Percentiles rank a stretch among this genome's conserved stretches.
These are phyloP conservation scores for Atrina japonica DNA, from an alignment of 2,888 invertebrate genomes.

Conservation along the genomic window DNA sequence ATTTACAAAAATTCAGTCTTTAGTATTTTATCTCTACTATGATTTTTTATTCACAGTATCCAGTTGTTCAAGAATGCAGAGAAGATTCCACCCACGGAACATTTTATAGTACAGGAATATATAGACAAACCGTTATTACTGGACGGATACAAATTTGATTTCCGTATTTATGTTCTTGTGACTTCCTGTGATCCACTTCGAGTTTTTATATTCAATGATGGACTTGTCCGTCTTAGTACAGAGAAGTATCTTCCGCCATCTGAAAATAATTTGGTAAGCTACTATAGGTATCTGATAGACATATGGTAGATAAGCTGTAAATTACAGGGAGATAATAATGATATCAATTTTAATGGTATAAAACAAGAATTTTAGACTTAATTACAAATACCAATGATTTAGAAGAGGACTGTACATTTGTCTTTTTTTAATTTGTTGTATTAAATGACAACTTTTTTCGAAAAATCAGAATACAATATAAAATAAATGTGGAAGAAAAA, in stretches of 20 bases:
- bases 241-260: slow-evolving; percentile 78
- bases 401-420: too few species aligned
- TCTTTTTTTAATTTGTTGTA: too few species aligned
- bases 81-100: slow-evolving; percentile 76
- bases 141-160: slow-evolving; percentile 80
- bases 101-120: slow-evolving; percentile 80
- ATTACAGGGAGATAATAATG: too few species aligned
- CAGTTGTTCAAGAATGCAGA: slow-evolving; percentile 74
- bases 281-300: too few species aligned
- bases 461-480: too few species aligned
- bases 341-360: too few species aligned
- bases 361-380: too few species aligned
- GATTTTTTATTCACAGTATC: slow-evolving; percentile 69
- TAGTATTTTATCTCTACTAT: background rate
- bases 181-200: slow-evolving; percentile 80
- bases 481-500: too few species aligned
- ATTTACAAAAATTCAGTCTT: too few species aligned
- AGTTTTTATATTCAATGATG: slow-evolving; percentile 79
- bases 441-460: too few species aligned
- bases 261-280: slow-evolving; percentile 77
- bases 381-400: too few species aligned
- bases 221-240: slow-evolving; percentile 79
- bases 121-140: slow-evolving; percentile 79
- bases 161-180: slow-evolving; percentile 80
- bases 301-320: too few species aligned